phyloP scores from a whole-genome alignment of 2,888 invertebrate genomes.

The Calliphora vomitoria region DNA sequence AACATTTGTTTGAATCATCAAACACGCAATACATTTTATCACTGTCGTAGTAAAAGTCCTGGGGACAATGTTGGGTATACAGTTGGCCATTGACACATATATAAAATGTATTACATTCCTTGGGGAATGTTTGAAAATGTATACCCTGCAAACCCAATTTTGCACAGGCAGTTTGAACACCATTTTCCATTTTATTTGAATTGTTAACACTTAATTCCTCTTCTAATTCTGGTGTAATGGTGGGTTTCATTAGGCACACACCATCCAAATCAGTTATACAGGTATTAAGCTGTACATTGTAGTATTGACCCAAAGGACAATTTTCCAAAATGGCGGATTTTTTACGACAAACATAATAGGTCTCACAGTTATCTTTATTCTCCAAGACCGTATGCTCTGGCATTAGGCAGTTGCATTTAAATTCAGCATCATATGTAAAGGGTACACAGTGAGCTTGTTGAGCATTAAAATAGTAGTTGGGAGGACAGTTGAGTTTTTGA shows the following conservation, averaged over 20 bases:
- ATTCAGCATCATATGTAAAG: conserved; percentile 64
- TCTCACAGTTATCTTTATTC: conserved; percentile 75
- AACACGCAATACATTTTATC: conserved; percentile 54
- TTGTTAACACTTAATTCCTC: not conserved
- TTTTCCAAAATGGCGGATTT: conserved; percentile 73
- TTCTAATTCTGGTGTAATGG: conserved; percentile 38
- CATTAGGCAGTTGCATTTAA: conserved; percentile 78
- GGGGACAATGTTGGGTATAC: conserved; percentile 75
- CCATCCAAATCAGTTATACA: conserved; percentile 76
- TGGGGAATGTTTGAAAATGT: conserved; percentile 71
- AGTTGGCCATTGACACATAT: conserved; percentile 75
- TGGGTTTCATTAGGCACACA: conserved; percentile 74
- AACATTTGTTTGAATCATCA: conserved; percentile 70
- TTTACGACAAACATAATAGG: conserved; percentile 76
- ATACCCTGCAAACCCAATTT: conserved; percentile 49
- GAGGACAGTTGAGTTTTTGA: conserved; percentile 71
- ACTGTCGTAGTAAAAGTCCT: conserved; percentile 76
- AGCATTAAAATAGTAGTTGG: conserved; percentile 75
- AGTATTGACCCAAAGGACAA: conserved; percentile 77
- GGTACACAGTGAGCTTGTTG: conserved; percentile 71
- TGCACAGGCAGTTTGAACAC: conserved; percentile 53
- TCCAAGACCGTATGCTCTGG: conserved; percentile 76
- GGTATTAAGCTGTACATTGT: conserved; percentile 66
- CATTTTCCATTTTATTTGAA: not conserved
- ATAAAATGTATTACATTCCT: conserved; percentile 77